Base-by-base conservation (phyloP, 2,888 invertebrate genomes). In the Agrotis ipsilon region DNA sequence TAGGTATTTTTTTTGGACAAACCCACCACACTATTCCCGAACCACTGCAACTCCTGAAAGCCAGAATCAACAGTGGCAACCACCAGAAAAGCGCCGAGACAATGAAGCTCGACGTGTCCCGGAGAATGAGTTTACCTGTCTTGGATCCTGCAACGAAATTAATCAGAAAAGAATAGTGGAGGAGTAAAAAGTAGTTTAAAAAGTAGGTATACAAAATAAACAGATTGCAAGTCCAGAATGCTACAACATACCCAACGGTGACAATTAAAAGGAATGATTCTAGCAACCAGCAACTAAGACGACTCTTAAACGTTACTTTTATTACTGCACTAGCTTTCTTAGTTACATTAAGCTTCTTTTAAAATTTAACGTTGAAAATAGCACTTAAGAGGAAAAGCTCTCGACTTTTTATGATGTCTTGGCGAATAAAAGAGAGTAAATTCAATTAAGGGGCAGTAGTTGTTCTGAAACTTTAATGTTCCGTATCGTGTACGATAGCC, bases 321-420 rank as follows among this genome's bases (percentile, higher is more conserved):
- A 82, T 79, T 46, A 65, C 61, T 55, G 24, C 57, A 82, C 66
- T 60, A 48, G 67, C 49, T 59, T 73, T 73, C 80, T 73, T 62
- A 82, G 68, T 68, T 52, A 65, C 75, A 68, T 79, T 80, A 83
- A 73, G 51, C 43, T 65, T 64, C 67, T 73, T 73, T 73, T 65
- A 68, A 80, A 67, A 68, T 67, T 79, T 64, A 48, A 79, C 46
- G 61, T 16, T 73, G 63, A 79, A 79, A 82, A 63, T 73, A 79
- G 66, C 78, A 78, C 80, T 78, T 79, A 66, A 66, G 55, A 57
- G 46, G 32, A 46, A 65, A 51, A 78, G 63, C 48, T 79, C 51
- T 60, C 51, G 78, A 77, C 78, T 81, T 70, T 68, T 82, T 78
- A 82, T 82, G 79, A 66, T 45, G 62, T 74, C 66, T 63, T 52